A percentile compares a stretch with the other conserved stretches of the same genome.
Evolutionary conservation across 2,888 invertebrate genomes (phyloP).

Genomic region (Aspidiotus rigidus): DNA sequence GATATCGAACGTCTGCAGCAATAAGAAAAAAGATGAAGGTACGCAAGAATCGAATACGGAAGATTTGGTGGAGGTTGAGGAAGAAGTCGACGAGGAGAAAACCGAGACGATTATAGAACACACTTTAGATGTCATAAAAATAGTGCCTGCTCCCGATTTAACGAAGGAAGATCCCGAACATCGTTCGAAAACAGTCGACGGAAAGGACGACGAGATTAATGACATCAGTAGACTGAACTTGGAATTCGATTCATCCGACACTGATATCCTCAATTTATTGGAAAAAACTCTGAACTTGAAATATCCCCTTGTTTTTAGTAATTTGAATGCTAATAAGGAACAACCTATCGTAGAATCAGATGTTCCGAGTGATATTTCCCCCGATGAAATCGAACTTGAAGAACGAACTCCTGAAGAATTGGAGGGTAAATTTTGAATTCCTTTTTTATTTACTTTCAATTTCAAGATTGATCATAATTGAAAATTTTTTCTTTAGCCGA

Average conservation of each 20-base stretch:
- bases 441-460: not conserved
- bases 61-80: constrained; percentile 5
- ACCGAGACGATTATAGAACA: not conserved
- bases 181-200: constrained; percentile 6
- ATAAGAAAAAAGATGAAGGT: constrained; percentile 12
- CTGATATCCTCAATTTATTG: constrained; percentile 18
- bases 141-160: constrained; percentile 21
- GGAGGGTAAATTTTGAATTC: constrained; percentile 12
- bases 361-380: not conserved
- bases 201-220: constrained; percentile 6
- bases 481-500: constrained; percentile 51
- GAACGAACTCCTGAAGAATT: constrained; percentile 9
- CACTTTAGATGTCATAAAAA: constrained; percentile 17
- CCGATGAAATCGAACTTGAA: not conserved
- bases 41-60: constrained; percentile 10
- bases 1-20: constrained; percentile 12
- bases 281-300: constrained; percentile 14
- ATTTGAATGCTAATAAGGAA: constrained; percentile 9
- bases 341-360: not conserved
- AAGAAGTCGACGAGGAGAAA: constrained; percentile 10
- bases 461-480: not conserved
- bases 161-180: constrained; percentile 22
- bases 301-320: constrained; percentile 1
- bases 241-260: constrained; percentile 14
- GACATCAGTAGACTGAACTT: constrained; percentile 4